phyloP scores from a whole-genome alignment of 2,797 vertebrate genomes.

The Onychomys arenicola region DNA sequence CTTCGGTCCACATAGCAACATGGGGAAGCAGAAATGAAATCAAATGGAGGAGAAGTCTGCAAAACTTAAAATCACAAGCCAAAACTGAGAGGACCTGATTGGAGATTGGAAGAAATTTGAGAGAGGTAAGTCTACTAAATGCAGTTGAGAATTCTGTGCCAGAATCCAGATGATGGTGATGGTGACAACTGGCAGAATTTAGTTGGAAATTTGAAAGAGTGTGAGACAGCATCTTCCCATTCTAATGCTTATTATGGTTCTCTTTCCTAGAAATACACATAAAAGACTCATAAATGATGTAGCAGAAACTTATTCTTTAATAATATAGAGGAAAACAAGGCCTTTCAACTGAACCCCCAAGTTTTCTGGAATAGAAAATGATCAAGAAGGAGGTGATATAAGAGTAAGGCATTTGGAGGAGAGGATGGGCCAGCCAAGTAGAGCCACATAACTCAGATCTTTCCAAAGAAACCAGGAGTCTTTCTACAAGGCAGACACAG shows the following conservation, averaged over 20 bases:
- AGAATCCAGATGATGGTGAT: not conserved
- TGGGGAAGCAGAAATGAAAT: not conserved
- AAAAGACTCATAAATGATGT: not conserved
- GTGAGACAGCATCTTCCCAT: not conserved
- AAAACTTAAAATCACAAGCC: not conserved
- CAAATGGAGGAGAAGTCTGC: not conserved
- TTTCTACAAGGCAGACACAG: not conserved
- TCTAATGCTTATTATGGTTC: not conserved
- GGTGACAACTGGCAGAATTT: not conserved
- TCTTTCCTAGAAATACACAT: not conserved
- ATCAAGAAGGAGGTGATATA: not conserved
- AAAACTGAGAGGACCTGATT: not conserved
- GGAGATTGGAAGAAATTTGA: not conserved
- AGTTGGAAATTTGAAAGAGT: not conserved
- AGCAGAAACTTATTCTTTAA: conserved; percentile 7
- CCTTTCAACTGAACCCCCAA: not conserved
- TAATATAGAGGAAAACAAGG: not conserved
- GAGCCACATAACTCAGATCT: not conserved
- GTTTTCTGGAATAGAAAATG: not conserved
- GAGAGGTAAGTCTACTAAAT: not conserved
- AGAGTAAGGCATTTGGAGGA: not conserved
- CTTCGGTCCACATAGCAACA: too few relatives aligned
- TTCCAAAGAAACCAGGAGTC: not conserved
- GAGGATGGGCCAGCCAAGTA: not conserved
- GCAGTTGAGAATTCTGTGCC: not conserved